phyloP scores from a whole-genome alignment of 2,113 vertebrate genomes.

The Crocuta crocuta region DNA sequence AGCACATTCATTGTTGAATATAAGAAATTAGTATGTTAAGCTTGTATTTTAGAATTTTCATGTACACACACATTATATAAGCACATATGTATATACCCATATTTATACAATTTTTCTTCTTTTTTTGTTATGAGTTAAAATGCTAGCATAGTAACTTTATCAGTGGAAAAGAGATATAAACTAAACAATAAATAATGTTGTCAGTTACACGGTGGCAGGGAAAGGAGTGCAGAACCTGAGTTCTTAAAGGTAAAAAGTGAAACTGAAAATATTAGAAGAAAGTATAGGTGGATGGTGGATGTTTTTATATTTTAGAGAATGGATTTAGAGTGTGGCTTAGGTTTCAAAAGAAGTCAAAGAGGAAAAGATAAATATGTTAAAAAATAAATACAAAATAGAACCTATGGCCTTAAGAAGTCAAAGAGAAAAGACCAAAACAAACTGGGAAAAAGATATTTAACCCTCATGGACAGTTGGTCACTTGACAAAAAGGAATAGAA shows the following conservation, averaged over 20 bases:
- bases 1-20: neutral
- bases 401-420: neutral
- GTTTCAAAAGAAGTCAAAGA: neutral
- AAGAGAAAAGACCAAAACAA: neutral
- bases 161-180: neutral
- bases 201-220: neutral
- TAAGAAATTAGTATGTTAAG: neutral
- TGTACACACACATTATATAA: neutral
- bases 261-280: neutral
- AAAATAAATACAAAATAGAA: neutral
- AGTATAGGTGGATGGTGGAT: neutral
- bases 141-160: neutral
- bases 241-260: neutral
- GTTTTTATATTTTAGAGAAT: neutral
- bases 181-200: neutral
- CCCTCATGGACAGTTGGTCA: neutral
- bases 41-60: neutral
- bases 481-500: neutral
- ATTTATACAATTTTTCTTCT: neutral
- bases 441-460: neutral
- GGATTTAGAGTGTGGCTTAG: neutral
- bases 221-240: neutral
- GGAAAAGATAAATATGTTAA: neutral
- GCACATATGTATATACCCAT: neutral
- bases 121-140: neutral